Evolutionary conservation across 2,113 vertebrate genomes (phyloP).

Genomic region (Sigmodon hispidus): DNA sequence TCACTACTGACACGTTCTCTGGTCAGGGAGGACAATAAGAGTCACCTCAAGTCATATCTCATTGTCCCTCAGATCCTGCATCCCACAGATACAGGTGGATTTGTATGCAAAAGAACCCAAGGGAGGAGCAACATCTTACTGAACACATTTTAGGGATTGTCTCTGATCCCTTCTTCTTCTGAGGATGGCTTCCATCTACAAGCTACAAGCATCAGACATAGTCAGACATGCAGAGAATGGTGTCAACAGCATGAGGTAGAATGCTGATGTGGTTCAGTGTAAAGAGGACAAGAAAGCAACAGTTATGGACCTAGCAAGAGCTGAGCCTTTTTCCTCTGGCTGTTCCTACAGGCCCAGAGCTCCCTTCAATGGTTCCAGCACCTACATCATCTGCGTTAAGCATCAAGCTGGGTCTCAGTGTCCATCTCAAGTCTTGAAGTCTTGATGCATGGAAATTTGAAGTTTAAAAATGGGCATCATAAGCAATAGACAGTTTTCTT

Average conservation of each 20-base stretch:
- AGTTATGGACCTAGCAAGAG: not conserved
- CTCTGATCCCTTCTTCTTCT: not conserved
- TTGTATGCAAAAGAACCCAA: not conserved
- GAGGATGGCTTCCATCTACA: not conserved
- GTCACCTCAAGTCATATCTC: not conserved
- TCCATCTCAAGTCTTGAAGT: not conserved
- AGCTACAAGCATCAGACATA: not conserved
- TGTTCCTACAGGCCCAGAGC: not conserved
- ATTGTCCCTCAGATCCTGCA: not conserved
- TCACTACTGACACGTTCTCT: not conserved
- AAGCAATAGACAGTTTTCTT: not conserved
- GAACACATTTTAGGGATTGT: too few species aligned
- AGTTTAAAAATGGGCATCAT: not conserved
- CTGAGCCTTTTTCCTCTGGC: not conserved
- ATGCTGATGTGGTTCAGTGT: not conserved
- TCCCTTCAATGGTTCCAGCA: too few species aligned
- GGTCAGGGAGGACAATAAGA: not conserved
- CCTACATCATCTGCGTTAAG: not conserved
- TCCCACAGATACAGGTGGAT: not conserved
- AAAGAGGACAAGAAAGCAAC: not conserved
- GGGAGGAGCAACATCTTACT: not conserved
- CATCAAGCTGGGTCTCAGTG: not conserved
- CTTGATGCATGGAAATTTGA: not conserved
- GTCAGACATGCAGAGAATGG: rapidly evolving
- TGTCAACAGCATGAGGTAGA: rapidly evolving